phyloP scores from a whole-genome alignment of 2,888 invertebrate species.

The Antitype chi region DNA sequence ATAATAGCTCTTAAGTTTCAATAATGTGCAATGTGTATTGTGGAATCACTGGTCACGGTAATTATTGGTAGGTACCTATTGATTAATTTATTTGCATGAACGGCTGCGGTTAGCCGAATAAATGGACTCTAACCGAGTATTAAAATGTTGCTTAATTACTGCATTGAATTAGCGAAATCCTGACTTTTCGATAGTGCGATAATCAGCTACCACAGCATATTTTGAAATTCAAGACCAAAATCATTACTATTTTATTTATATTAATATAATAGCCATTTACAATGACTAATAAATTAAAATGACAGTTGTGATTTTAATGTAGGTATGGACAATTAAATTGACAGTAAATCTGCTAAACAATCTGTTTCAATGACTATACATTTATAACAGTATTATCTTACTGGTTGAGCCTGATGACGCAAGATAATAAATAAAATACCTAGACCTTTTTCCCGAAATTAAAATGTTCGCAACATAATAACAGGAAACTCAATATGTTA shows the following conservation, averaged over 20 bases:
- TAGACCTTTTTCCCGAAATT: not conserved
- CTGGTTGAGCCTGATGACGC: no score
- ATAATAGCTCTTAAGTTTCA: constrained; percentile 11
- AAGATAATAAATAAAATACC: not conserved
- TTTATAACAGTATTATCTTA: not conserved
- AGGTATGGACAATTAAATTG: not conserved
- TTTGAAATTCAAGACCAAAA: not conserved
- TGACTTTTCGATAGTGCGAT: not conserved
- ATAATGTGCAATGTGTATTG: constrained; percentile 15
- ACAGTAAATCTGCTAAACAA: not conserved
- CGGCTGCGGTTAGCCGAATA: constrained; percentile 10
- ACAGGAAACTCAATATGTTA: constrained; percentile 1
- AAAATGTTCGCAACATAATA: not conserved
- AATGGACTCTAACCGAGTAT: constrained; percentile 19
- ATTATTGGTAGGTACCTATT: constrained; percentile 28
- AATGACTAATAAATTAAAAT: not conserved
- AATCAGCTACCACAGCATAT: not conserved
- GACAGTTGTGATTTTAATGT: not conserved
- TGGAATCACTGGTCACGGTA: constrained; percentile 13
- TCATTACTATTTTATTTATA: not conserved
- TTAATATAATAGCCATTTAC: not conserved
- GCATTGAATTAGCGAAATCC: not conserved
- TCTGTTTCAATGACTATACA: not conserved
- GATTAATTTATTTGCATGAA: constrained; percentile 35
- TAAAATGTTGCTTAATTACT: constrained; percentile 22